Evolutionary conservation across 1,140 invertebrate species (phyloP), one percentile per base, ranked within the genome.

Genomic region (Drosophila lacteicornis): DNA sequence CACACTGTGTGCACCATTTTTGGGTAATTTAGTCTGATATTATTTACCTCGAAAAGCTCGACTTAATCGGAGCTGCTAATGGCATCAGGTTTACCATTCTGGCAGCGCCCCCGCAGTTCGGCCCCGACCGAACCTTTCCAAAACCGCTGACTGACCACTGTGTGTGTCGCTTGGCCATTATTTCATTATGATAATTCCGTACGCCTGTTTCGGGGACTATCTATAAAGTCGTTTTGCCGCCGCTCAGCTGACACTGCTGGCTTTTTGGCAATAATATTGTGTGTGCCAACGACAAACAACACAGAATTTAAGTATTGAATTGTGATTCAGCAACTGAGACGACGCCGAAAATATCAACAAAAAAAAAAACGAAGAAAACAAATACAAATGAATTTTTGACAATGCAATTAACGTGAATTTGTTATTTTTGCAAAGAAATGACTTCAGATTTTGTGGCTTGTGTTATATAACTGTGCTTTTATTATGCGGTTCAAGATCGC

Each of bases 371-470:
- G 27, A 30, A 13, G 43, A 43, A 43, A 74, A 25, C 40, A 45
- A 53, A 79, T 50, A 36, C 7, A 2, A 1, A 40, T 25, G 47
- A 76, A 59, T 66, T 67, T 83, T 51, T 59, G 61, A 45, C 80
- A 86, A 68, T 87, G 84, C 84, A 87, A 87, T 87, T 80, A 87
- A 45, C 73, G 60, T 70, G 60, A 65, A 63, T 88, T 88, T 82
- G 68, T 83, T 87, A 66, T 85, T 80, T 80, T 74, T 47, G 42
- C 53, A 22, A 51, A 36, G 15, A 56, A 66, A 69, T 61, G 46
- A 67, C 56, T 81, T 84, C 55, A 68, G 63, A 62, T 59, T 61
- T 43, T 7, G 15, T 46, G 71, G 45, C 70, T 50, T 55, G 25
- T 55, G 22, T 67, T 69, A 49, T 68, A 36, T 62, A 65, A 66